Base-by-base conservation (phyloP, 2,113 vertebrate species). In the Dipodomys stephensi region DNA sequence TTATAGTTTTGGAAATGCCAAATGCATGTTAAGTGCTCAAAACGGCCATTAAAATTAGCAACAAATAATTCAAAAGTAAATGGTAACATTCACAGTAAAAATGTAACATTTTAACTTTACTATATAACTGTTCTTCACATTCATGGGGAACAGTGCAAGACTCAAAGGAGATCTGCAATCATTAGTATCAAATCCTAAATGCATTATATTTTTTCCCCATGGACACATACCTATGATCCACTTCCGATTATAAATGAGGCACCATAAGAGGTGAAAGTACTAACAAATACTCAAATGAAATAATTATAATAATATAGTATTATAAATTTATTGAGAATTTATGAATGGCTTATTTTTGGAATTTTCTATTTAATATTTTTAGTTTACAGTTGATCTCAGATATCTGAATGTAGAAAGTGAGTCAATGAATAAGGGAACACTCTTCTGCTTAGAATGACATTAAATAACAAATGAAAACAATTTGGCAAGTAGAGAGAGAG, bases 101-200 rank as follows among this genome's bases (percentile, higher is more conserved):
- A 60, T 9, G 57, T 82, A 80, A 90, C 4, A 9, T 92, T 89
- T 96, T 73, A 62, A 60, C 74, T 90, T 65, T 57, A 65, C 32
- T 86, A 1, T 77, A 44, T 20, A 13, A 13, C 53, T 57, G 53
- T 57, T 57, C 53, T 57, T 57, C 53, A 57, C 15, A 13, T 57
- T 68, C 15, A 6, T 28, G 23, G n/a, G 11, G 4, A 23, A 20
- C 67, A 19, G 30, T 39, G 13, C 32, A 39, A 39, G n/a, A 39
- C 10, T 4, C 16, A 18, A 6, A 7, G 20, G 49, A 62, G 44
- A 8, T 25, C 35, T 83, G 25, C 27, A 86, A 39, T 53, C 10
- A 62, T 27, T 35, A 86, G 32, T 39, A 73, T n/a, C 32, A 39
- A 35, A 44, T 10, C 27, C 32, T 73, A 32, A 30, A 13, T 39